These are phyloP conservation scores for Syngnathus rostellatus DNA, from an alignment of 2,797 vertebrate genomes.

Conservation along the genomic window DNA sequence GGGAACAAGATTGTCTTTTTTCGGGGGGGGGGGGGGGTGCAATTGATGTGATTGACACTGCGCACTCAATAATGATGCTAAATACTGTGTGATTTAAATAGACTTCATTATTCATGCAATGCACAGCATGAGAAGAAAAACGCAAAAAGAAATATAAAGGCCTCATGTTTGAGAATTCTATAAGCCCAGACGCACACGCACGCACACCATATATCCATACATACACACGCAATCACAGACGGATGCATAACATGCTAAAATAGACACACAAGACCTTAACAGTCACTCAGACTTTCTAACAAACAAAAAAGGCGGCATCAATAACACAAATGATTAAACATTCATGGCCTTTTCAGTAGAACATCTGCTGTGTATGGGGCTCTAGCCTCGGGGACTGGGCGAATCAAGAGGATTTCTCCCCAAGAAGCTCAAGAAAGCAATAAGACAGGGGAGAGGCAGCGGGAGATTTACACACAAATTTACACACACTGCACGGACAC, in stretches of 20 bases:
- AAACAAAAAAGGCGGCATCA: conserved; percentile 77
- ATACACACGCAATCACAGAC: conserved; percentile 23
- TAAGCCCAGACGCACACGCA: conserved; percentile 6
- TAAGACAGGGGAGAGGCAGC: conserved; percentile 62
- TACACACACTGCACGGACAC: conserved; percentile 17
- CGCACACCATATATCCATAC: neutral
- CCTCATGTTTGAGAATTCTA: conserved; percentile 16
- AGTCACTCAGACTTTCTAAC: conserved; percentile 61
- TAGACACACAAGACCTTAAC: conserved; percentile 48
- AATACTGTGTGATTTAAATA: conserved; percentile 38
- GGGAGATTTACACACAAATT: conserved; percentile 60
- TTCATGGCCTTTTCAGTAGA: conserved; percentile 76
- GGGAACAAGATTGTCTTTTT: conserved; percentile 17
- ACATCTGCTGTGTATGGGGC: conserved; percentile 74
- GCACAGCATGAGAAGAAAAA: conserved; percentile 21
- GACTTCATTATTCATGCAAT: conserved; percentile 43
- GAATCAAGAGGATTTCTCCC: conserved; percentile 73
- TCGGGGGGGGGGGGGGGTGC: neutral
- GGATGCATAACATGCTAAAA: conserved; percentile 45
- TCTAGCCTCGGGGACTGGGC: conserved; percentile 68
- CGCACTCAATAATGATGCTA: conserved; percentile 28
- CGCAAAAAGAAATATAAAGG: conserved; percentile 17
- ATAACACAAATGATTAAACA: conserved; percentile 85
- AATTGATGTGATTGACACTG: conserved; percentile 43
- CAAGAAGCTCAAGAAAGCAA: conserved; percentile 72